Conservation (phyloP, 2,888 invertebrate species). For the Yponomeuta sedellus region DNA sequence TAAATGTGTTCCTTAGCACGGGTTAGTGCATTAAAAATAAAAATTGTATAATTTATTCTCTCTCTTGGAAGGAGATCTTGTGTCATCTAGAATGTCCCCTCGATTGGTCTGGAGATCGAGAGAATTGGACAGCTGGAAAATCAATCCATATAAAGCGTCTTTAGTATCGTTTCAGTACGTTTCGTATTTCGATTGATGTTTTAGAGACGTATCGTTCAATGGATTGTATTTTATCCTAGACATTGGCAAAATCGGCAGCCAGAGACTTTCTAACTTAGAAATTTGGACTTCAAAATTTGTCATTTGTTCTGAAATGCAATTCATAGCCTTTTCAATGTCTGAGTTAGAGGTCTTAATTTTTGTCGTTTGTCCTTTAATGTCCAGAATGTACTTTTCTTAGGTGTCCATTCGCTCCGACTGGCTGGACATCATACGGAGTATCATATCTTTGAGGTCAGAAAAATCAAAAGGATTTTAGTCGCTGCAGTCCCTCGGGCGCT, state of each 20-base stretch:
- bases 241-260: background rate
- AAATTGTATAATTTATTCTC: too few species aligned
- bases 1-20: too few species aligned
- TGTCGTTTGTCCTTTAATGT: background rate
- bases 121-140: background rate
- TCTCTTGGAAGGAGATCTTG: conserved; percentile 9
- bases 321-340: too few species aligned
- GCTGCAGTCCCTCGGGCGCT: background rate
- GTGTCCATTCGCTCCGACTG: conserved; percentile 1
- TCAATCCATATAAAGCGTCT: background rate
- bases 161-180: conserved; percentile 8
- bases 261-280: background rate
- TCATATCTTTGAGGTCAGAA: background rate
- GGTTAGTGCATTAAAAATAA: too few species aligned
- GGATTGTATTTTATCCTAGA: background rate
- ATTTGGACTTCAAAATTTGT: background rate
- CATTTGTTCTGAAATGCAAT: conserved; percentile 2
- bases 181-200: conserved; percentile 11
- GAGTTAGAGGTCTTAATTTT: conserved; percentile 8
- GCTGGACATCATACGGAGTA: background rate
- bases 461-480: background rate
- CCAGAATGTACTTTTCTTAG: background rate
- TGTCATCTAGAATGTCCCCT: conserved; percentile 5
- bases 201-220: background rate
- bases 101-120: background rate